Percentiles rank a stretch among this genome's conserved stretches.
Evolutionary conservation across 2,888 invertebrate genomes (phyloP).

Genomic region (Rapana venosa): DNA sequence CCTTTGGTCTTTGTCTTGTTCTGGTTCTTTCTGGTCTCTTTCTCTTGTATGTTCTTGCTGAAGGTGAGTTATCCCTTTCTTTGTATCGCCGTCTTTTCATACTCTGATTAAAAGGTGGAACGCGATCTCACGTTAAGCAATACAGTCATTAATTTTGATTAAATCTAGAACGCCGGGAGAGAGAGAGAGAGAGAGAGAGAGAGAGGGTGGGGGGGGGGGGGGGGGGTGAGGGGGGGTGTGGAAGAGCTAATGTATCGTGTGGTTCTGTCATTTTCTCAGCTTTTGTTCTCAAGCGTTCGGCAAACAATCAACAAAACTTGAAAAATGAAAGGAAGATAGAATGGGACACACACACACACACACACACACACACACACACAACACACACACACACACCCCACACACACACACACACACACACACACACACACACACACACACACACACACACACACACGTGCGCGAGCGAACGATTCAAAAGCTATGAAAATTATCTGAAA

Average conservation of each 20-base stretch:
- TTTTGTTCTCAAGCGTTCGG: too few species aligned
- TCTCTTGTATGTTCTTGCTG: not conserved
- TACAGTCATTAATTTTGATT: conserved; percentile 30
- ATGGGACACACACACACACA: too few species aligned
- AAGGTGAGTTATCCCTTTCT: conserved; percentile 6
- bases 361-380: too few species aligned
- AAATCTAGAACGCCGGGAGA: not conserved
- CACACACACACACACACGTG: too few species aligned
- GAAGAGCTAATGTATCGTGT: not conserved
- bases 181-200: not conserved
- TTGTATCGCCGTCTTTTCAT: conserved; percentile 11
- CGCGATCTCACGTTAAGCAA: conserved; percentile 22
- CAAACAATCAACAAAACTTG: too few species aligned
- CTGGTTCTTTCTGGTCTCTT: not conserved
- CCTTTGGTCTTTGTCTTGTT: not conserved
- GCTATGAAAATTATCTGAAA: too few species aligned
- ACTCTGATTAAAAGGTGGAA: conserved; percentile 24
- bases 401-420: too few species aligned
- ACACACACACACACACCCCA: too few species aligned
- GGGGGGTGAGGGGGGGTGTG: not conserved
- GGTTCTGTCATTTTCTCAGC: too few species aligned
- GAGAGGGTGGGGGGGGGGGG: not conserved
- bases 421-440: too few species aligned
- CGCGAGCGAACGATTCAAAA: too few species aligned
- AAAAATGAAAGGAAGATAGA: too few species aligned